Conservation (phyloP, 2,113 vertebrate genomes). For the Seriola dumerili region DNA sequence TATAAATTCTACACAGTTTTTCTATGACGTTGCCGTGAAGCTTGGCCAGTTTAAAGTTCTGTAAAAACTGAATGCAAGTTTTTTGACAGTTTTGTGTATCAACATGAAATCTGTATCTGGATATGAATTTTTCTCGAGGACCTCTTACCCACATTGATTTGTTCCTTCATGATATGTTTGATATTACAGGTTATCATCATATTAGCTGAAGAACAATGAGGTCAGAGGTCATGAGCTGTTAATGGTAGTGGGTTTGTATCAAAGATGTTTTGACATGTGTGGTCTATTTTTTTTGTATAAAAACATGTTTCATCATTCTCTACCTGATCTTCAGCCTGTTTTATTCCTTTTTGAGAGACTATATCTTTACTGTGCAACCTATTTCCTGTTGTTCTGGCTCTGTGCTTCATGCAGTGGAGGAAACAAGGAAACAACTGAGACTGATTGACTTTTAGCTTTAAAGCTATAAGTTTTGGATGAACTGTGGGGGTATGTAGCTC, state of each 20-base stretch:
- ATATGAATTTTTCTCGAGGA: not conserved
- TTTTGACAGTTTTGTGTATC: not conserved
- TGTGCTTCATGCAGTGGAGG: not conserved
- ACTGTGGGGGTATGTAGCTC: too few species aligned
- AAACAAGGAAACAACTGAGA: not conserved
- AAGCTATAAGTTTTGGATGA: too few species aligned
- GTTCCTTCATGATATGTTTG: not conserved
- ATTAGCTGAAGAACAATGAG: not conserved
- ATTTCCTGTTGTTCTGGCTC: not conserved
- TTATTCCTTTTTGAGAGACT: not conserved
- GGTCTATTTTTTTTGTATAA: slow-evolving; percentile 40
- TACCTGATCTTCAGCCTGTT: not conserved
- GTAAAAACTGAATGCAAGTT: not conserved
- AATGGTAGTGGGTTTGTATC: slow-evolving; percentile 18
- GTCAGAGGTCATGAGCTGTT: slow-evolving; percentile 18
- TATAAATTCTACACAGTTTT: not conserved
- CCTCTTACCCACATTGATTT: not conserved
- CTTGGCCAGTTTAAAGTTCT: not conserved
- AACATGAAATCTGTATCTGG: not conserved
- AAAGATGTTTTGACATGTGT: slow-evolving; percentile 1
- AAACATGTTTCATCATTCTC: not conserved
- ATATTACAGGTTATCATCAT: not conserved
- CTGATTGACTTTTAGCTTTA: not conserved
- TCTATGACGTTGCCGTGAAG: not conserved
- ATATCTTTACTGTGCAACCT: not conserved